phyloP scores from a whole-genome alignment of 2,113 vertebrate genomes.

The Perccottus glenii region DNA sequence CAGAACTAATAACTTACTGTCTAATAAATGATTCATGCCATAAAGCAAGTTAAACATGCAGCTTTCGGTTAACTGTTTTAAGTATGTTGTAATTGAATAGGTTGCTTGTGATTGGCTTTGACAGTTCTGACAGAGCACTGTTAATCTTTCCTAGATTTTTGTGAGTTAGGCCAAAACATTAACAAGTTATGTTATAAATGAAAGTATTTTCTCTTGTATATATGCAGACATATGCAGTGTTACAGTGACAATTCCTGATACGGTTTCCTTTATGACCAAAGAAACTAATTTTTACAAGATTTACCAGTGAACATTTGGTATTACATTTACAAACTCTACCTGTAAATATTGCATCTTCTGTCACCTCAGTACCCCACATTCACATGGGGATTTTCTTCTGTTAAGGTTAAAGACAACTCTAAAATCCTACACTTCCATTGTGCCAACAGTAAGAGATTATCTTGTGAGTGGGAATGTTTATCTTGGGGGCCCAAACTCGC shows the following conservation, averaged over 20 bases:
- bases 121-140: background rate
- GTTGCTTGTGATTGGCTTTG: background rate
- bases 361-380: background rate
- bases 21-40: background rate
- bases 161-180: background rate
- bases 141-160: background rate
- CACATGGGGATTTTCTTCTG: background rate
- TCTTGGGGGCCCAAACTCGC: conserved; percentile 14
- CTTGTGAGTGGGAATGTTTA: conserved; percentile 37
- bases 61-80: background rate
- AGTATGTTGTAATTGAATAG: background rate
- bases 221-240: no score
- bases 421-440: background rate
- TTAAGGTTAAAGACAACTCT: conserved; percentile 12
- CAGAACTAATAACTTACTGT: background rate
- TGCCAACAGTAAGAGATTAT: conserved; percentile 13
- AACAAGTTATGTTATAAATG: background rate
- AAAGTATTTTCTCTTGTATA: no score
- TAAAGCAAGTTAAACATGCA: background rate
- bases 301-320: background rate
- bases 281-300: no score
- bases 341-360: background rate
- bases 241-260: background rate
- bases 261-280: no score
- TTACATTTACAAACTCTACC: background rate